Conservation (phyloP, 2,888 invertebrate genomes). For the Ectemnius cavifrons region DNA sequence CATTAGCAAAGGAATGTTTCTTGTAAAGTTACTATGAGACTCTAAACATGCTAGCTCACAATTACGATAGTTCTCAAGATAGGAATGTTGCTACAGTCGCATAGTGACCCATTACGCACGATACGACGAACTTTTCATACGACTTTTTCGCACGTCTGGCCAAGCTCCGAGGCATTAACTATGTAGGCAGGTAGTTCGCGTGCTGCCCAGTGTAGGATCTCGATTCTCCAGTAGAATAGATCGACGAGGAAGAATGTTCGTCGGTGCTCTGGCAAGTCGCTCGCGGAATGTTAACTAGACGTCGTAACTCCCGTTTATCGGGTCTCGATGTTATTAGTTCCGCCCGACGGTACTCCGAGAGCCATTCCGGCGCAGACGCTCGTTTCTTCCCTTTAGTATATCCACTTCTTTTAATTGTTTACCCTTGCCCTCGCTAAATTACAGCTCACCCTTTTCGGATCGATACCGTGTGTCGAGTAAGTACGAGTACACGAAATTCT, state of each 20-base stretch:
- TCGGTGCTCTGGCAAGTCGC: slow-evolving; percentile 42
- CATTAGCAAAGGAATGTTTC: background rate
- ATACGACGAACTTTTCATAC: slow-evolving; percentile 30
- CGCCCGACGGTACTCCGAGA: slow-evolving; percentile 40
- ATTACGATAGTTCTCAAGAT: too few relatives aligned
- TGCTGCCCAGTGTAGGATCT: slow-evolving; percentile 41
- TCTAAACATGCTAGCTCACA: too few relatives aligned
- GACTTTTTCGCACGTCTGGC: slow-evolving; percentile 36
- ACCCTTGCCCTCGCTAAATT: slow-evolving; percentile 44
- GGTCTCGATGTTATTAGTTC: slow-evolving; percentile 59
- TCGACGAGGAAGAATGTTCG: slow-evolving; percentile 54
- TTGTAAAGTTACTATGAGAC: too few relatives aligned
- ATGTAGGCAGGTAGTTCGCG: slow-evolving; percentile 54
- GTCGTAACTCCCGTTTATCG: slow-evolving; percentile 62
- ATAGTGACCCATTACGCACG: background rate
- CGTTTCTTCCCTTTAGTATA: slow-evolving; percentile 40
- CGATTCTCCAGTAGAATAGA: slow-evolving; percentile 48
- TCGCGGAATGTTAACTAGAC: slow-evolving; percentile 60
- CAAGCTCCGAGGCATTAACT: slow-evolving; percentile 37
- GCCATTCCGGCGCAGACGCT: slow-evolving; percentile 38
- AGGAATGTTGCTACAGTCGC: too few relatives aligned
- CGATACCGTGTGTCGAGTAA: slow-evolving; percentile 34
- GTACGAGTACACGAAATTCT: background rate
- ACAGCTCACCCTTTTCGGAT: slow-evolving; percentile 32
- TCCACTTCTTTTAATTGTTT: slow-evolving; percentile 52